Base-by-base conservation (phyloP, 1,140 invertebrate species). In the Aphidius ervi region DNA sequence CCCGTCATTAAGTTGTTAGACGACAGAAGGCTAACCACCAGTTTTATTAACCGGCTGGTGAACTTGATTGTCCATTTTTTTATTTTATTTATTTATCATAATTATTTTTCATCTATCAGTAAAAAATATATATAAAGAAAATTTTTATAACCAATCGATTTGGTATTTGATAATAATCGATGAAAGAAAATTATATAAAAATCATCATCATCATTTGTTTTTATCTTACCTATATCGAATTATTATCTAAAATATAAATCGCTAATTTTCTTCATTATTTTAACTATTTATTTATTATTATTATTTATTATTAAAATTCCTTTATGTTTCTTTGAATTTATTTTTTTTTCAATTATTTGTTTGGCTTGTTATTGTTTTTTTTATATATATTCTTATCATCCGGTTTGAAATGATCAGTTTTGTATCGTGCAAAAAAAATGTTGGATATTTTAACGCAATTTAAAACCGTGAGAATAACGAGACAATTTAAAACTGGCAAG, bases 1-100 rank as follows among this genome's bases (percentile, higher is more conserved):
- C 69, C 72, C 68, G 71, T 77, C 74, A 75, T 77, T 77, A 77
- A 74, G 75, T 76, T 68, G 70, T 74, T 74, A 74, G 68, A 66
- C 65, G 65, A 70, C 69, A 69, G 64, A 65, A 65, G 65, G 62
- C 68, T 65, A 67, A 66, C 67, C 60, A 66, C 65, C 63, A 66
- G 68, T 67, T 73, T 74, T 9, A 48, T 37, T 54, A 10, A 73
- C 70, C 69, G 67, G 64, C 65, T 73, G 67, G 67, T 74, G 72
- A 74, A 74, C 72, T 74, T 70, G 68, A 74, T 74, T 70, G 70
- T 65, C 71, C 68, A 74, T 69, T 66, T 54, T 54, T 61, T 70
- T 64, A 72, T 66, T 63, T 63, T 49, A 56, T 48, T 48, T 63
- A 59, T 57, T 57, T 46, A 56, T 47, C 54, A 39, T 41, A 56